Base-by-base conservation (phyloP, 2,888 invertebrate species). In the Idaea biselata region DNA sequence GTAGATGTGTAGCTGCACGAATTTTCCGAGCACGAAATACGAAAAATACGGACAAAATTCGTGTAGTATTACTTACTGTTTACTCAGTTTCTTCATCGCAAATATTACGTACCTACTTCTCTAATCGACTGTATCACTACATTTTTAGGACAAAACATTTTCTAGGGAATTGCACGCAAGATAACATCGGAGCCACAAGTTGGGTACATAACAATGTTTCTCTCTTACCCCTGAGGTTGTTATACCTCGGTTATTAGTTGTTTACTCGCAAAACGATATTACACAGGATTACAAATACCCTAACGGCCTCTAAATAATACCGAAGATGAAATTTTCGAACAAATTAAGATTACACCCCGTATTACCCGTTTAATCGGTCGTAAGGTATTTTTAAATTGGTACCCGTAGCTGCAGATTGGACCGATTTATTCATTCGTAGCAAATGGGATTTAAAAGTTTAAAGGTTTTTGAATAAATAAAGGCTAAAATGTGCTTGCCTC, bases 161-260 rank as follows among this genome's bases (percentile, higher is more conserved):
- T 16, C 17, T 16, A 16, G 17, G 16, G 17, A 55, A 55, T 55
- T 55, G 53, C 44, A 7, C 18, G 59, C 18, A 44, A n/a, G 18
- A n/a, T 14, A 18, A 55, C 11, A 63, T 57, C 54, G 59, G 16
- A 62, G 60, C 58, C 56, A 58, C 59, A 60, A 66, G 61, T 60
- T 59, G 62, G 60, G 56, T 59, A 60, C 58, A 64, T 58, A 61
- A 62, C 62, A 64, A 18, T 18, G 17, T 55, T 55, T 58, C 58
- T 32, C 18, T 61, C 18, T 60, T 62, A 31, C 60, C 61, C 60
- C 55, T 58, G 60, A 58, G 64, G 62, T 58, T 60, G 60, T 60
- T 61, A 32, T 58, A 62, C 56, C 60, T 44, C 58, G 55, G 62
- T 62, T 62, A 56, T 59, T 53, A 54, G 18, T 55, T 62, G 60